Evolutionary conservation across 2,888 invertebrate species (phyloP), one percentile per base, ranked within the genome.

Genomic region (Plagiodera versicolora): DNA sequence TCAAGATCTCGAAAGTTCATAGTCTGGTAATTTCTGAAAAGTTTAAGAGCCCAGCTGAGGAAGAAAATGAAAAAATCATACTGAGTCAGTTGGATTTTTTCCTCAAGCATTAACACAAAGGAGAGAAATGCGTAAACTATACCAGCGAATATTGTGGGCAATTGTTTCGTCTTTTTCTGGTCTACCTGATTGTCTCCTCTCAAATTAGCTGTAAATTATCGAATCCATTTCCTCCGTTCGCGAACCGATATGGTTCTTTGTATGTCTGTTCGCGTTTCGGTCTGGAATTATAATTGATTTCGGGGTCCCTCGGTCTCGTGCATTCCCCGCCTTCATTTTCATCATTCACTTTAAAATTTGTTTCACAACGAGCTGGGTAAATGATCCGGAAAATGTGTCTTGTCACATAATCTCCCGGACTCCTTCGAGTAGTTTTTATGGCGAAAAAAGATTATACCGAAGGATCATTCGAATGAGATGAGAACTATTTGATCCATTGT

Each of bases 201-300:
- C 24, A 24, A 6, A 24, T 52, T 57, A 48, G 48, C 58, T 47
- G 47, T 51, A 14, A 46, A 46, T 10, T 16, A 10, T 46, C 4
- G n/a, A 39, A 16, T 16, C 16, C 16, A 14, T 39, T n/a, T 14
- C 16, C 39, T 39, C n/a, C 3, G n/a, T 46, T 18, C 19, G 46
- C 2, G 18, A 20, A 8, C 4, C 46, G 16, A 14, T 45, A 16
- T 18, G 16, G 18, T 8, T 1, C 18, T 10, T 39, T 44, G 52
- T 52, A n/a, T 52, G 35, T 39, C 20, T 14, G 17, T 45, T 53
- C 53, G 24, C 17, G 17, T 24, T 20, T 11, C 16, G 44, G 53
- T 5, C 24, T n/a, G 39, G 51, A 24, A 17, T 52, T 52, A 35
- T 52, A 52, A 52, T 52, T 52, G 51, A 52, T 52, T 39, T 35